Conservation (phyloP, 2,113 vertebrate genomes). For the Sander lucioperca region DNA sequence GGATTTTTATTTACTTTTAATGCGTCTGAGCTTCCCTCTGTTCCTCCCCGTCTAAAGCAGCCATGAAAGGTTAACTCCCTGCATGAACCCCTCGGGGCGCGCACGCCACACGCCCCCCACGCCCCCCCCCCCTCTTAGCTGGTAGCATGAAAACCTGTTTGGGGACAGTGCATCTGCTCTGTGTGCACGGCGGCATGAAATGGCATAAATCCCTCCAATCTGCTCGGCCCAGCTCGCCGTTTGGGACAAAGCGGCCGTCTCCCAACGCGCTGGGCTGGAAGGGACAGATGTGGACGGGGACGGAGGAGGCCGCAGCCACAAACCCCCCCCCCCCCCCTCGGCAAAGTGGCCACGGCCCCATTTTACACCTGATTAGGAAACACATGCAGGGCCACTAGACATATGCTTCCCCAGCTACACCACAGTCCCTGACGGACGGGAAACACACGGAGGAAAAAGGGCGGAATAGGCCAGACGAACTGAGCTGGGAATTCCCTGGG, state of each 20-base stretch:
- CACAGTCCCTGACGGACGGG: constrained; percentile 30
- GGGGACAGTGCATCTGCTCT: constrained; percentile 77
- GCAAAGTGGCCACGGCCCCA: constrained; percentile 65
- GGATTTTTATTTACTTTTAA: too few relatives aligned
- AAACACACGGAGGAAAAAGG: constrained; percentile 62
- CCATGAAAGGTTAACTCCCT: constrained; percentile 59
- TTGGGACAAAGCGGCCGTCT: constrained; percentile 62
- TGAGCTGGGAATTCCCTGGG: constrained; percentile 39
- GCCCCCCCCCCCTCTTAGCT: constrained; percentile 21
- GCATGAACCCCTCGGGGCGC: constrained; percentile 26
- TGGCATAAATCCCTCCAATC: constrained; percentile 78
- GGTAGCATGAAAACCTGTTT: constrained; percentile 72
- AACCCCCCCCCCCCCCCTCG: constrained; percentile 47
- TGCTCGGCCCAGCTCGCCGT: constrained; percentile 60
- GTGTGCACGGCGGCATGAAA: constrained; percentile 79
- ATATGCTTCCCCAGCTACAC: constrained; percentile 73
- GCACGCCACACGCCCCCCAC: neutral
- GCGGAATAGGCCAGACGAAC: constrained; percentile 48
- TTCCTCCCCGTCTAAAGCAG: constrained; percentile 14
- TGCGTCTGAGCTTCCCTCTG: neutral
- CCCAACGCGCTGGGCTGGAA: constrained; percentile 68
- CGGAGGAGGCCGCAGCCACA: constrained; percentile 9
- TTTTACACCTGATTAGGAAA: constrained; percentile 86
- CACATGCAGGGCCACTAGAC: constrained; percentile 77
- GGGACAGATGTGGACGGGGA: constrained; percentile 63